Base-by-base conservation (phyloP, 92 coral and sea anemone genomes). In the Porites lobata region DNA sequence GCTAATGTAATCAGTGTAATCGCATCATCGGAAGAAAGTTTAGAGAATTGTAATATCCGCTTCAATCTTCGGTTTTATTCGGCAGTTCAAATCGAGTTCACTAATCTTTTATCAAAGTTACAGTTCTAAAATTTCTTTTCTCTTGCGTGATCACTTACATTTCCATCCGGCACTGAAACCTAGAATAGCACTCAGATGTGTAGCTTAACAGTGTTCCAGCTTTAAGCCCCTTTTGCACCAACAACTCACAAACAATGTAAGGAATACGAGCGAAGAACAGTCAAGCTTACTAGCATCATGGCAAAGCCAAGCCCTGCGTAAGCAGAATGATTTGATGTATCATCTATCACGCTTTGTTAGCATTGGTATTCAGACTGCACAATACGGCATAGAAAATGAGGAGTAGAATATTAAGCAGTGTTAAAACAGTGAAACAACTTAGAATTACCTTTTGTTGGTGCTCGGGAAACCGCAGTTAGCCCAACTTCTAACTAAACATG, bases 151-250 rank as follows among this genome's bases (percentile, higher is more conserved):
- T 12, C 66, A 62, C 66, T 62, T 62, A 62, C 66, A 62, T 62
- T 62, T 62, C 3, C 15, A 62, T 62, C 43, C 6, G 5, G 43
- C 43, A 20, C 32, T 17, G 70, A 65, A 65, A 65, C 70, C 70
- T 12, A 20, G 70, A 12, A 18, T 18, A 65, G 70, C 70, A 20
- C 70, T 65, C 70, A 18, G 70, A 6, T 18, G 70, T 5, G 70
- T 20, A 65, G 70, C 70, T 17, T 65, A 19, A 65, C 70, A 65
- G 43, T 65, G 17, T 65, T 18, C 20, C 17, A 65, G 9, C 70
- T 65, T 65, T 65, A 65, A 65, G 26, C 70, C 70, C 70, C 70
- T 65, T 65, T 65, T 65, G 70, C 70, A 65, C 70, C 10, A 65
- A 8, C 43, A 65, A 65, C 70, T 12, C 17, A 9, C 70, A 65